These are phyloP conservation scores for Poeciliopsis turrubarensis DNA, from an alignment of 2,113 vertebrate species.

Conservation along the genomic window DNA sequence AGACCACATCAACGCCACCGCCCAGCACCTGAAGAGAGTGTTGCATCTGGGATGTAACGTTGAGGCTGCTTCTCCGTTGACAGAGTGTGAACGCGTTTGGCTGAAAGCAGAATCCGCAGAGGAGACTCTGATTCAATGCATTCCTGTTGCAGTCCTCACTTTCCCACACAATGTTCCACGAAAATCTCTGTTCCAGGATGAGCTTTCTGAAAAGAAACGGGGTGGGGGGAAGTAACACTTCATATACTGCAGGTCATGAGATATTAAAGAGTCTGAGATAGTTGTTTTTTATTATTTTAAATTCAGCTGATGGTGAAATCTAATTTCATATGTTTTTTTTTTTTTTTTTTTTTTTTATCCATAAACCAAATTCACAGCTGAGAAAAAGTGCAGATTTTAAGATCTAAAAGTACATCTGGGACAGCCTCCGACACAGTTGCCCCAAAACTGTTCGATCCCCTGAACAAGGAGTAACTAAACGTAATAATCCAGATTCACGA, in stretches of 20 bases:
- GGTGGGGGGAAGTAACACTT: not conserved
- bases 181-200: not conserved
- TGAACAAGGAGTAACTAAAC: too few species aligned
- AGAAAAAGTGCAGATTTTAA: too few species aligned
- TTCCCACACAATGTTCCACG: not conserved
- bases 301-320: not conserved
- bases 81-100: not conserved
- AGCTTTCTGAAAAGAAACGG: not conserved
- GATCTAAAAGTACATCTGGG: not conserved
- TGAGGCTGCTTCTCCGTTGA: not conserved
- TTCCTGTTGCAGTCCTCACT: not conserved
- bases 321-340: not conserved
- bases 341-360: not conserved
- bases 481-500: too few species aligned
- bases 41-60: not conserved
- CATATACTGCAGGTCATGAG: not conserved
- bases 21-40: not conserved
- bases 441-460: not conserved
- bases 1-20: not conserved
- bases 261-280: not conserved
- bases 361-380: too few species aligned
- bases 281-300: not conserved
- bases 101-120: not conserved
- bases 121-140: not conserved
- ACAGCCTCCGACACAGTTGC: not conserved